A percentile compares a stretch with the other conserved stretches of the same genome.
phyloP scores from a whole-genome alignment of 2,888 invertebrate genomes.

The Drosophila anceps region DNA sequence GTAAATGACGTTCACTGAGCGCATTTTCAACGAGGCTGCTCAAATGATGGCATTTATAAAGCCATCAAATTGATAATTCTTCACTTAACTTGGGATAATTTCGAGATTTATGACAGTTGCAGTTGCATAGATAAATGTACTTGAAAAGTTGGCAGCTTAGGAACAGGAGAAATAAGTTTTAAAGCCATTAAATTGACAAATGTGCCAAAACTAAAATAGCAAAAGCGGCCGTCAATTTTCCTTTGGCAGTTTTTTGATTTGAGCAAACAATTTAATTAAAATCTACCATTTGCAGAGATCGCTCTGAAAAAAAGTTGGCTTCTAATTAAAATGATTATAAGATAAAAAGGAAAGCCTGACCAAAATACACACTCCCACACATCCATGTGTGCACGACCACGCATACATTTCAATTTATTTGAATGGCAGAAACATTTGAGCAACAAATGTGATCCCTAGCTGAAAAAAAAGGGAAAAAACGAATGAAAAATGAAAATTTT shows the following conservation, averaged over 20 bases:
- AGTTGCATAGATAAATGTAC: constrained; percentile 41
- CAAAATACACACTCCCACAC: constrained; percentile 15
- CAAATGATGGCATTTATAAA: too few species aligned
- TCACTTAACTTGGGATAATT: too few species aligned
- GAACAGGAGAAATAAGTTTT: not conserved
- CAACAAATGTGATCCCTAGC: constrained; percentile 45
- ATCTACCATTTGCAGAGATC: constrained; percentile 30
- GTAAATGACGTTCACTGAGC: constrained; percentile 35
- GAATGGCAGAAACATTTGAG: constrained; percentile 52
- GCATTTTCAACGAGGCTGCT: constrained; percentile 47
- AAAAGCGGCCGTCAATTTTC: not conserved
- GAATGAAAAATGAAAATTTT: constrained; percentile 35
- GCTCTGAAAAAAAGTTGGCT: constrained; percentile 37
- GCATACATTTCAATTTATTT: constrained; percentile 59
- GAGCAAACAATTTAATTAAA: constrained; percentile 67
- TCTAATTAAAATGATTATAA: constrained; percentile 69
- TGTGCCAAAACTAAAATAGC: not conserved
- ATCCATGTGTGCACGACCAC: constrained; percentile 7
- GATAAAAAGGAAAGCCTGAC: constrained; percentile 46
- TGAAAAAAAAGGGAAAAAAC: constrained; percentile 2
- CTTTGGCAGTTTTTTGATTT: constrained; percentile 11
- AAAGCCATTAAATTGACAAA: not conserved
- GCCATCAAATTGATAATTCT: too few species aligned
- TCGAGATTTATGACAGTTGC: not conserved
- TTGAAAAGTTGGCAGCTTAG: too few species aligned